phyloP scores from a whole-genome alignment of 2,113 vertebrate genomes.

The Sylvia atricapilla region DNA sequence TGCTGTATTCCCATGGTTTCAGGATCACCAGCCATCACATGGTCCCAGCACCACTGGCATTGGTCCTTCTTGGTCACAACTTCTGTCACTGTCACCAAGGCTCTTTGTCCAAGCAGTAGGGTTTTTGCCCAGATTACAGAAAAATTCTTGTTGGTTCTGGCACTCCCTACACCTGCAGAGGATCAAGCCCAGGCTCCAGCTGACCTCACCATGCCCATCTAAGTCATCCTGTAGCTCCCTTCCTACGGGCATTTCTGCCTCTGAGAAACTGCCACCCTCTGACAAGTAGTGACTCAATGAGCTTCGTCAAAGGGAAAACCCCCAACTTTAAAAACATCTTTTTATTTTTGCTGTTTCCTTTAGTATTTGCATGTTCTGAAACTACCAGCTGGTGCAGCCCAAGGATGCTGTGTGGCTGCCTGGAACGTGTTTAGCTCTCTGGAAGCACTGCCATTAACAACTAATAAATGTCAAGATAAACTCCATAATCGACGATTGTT shows the following conservation, averaged over 20 bases:
- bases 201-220: neutral
- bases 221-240: neutral
- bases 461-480: slow-evolving; percentile 24
- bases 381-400: neutral
- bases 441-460: slow-evolving; percentile 20
- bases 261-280: neutral
- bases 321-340: neutral
- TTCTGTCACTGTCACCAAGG: neutral
- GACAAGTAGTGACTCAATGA: neutral
- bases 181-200: neutral
- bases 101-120: neutral
- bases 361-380: neutral
- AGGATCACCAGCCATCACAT: neutral
- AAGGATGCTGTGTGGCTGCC: neutral
- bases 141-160: neutral
- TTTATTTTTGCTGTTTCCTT: neutral
- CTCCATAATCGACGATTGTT: neutral
- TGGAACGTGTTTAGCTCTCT: neutral
- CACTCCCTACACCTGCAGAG: neutral
- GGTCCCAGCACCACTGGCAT: fast-evolving
- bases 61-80: neutral
- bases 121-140: neutral
- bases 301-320: neutral
- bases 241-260: neutral
- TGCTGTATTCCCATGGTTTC: neutral